Conservation (phyloP, 1,140 invertebrate genomes). For the Caenorhabditis brenneri region DNA sequence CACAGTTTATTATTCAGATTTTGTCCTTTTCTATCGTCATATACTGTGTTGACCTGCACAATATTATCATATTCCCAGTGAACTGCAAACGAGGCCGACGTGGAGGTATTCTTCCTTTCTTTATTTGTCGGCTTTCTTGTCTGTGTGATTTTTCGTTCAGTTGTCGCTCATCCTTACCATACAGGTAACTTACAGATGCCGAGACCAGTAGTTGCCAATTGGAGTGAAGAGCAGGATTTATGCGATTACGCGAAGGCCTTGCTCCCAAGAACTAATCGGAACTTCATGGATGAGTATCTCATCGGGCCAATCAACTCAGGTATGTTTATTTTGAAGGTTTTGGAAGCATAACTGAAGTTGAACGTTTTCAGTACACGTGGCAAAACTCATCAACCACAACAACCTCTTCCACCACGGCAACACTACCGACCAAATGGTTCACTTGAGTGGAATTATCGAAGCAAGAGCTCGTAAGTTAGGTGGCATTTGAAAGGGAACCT, state of each 20-base stretch:
- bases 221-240: background rate
- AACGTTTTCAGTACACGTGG: background rate
- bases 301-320: background rate
- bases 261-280: background rate
- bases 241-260: background rate
- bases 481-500: no score
- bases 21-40: no score
- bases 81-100: no score
- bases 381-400: background rate
- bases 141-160: no score
- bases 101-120: no score
- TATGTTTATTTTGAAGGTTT: background rate
- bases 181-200: background rate
- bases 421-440: background rate
- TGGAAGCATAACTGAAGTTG: background rate
- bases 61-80: no score
- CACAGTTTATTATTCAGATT: no score
- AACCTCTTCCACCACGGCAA: background rate
- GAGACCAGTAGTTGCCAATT: background rate
- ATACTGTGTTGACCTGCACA: no score
- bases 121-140: no score
- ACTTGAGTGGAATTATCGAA: background rate
- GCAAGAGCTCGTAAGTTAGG: background rate
- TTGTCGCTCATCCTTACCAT: no score
- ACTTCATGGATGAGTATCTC: background rate